Evolutionary conservation across 2,113 vertebrate species (phyloP), one percentile per base, ranked within the genome.

Genomic region (Lasiurus borealis): DNA sequence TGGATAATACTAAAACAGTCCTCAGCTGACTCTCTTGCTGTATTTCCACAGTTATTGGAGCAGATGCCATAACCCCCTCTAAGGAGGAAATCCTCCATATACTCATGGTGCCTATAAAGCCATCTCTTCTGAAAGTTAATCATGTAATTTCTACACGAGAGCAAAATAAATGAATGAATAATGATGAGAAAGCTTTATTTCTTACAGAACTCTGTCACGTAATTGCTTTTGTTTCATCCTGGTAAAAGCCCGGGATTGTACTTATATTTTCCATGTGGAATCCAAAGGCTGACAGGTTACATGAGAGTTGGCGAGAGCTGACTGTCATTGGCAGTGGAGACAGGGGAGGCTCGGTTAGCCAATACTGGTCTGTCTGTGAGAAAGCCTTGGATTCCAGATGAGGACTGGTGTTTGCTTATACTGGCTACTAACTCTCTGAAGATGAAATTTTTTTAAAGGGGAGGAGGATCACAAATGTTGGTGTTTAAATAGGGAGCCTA

Each of bases 111-210:
- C 57, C 11, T 11, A 8, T 52, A 85, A 94, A 48, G 11, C 10
- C 11, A 84, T 84, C 76, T 85, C 15, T 80, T 57, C 21, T 90
- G 44, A 76, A 88, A 84, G 19, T 29, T n/a, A 81, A 57, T 75
- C 8, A 44, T 23, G 40, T 64, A 72, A 57, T 72, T 93, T 91
- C 16, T 95, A 40, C 11, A 46, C 12, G 29, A 88, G 54, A 85
- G 64, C 5, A 48, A 94, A 87, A 73, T 64, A 76, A 66, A 29
- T 75, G n/a, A n/a, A n/a, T n/a, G 15, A 80, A 54, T 93, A 73
- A 62, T 31, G 23, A 72, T 27, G 16, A 84, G 18, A 36, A 54
- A 78, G 86, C n/a, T 46, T 54, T 48, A 31, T 73, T 81, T 40
- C 29, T 86, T 90, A 75, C 57, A 72, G 88, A 89, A 46, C 29